These are phyloP conservation scores for Pseudococcus jackbeardsleyi DNA, from an alignment of 2,888 invertebrate genomes.

Conservation along the genomic window DNA sequence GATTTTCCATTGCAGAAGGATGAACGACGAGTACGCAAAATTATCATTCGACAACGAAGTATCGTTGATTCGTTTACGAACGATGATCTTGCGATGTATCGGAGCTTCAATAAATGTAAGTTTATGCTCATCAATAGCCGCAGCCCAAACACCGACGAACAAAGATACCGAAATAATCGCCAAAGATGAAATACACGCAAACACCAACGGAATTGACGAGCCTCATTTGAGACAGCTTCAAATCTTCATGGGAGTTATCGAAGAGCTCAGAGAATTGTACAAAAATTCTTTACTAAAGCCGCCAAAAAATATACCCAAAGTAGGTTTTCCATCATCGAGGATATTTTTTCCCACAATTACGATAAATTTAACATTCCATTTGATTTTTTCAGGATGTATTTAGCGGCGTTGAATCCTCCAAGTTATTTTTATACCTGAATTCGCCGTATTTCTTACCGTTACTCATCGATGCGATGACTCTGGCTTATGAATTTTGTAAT, in stretches of 20 bases:
- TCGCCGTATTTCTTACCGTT: conserved; percentile 59
- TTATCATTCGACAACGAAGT: conserved; percentile 59
- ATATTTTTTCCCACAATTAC: neutral
- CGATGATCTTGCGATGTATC: conserved; percentile 59
- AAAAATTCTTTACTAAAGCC: conserved; percentile 1
- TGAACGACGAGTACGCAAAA: conserved; percentile 58
- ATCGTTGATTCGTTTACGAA: conserved; percentile 58
- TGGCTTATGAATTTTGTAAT: conserved; percentile 57
- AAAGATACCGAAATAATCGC: neutral
- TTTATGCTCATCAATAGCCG: conserved; percentile 6
- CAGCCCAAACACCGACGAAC: neutral
- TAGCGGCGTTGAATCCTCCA: conserved; percentile 51
- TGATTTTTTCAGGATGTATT: conserved; percentile 56
- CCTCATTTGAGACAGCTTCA: conserved; percentile 21
- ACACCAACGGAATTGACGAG: conserved; percentile 46
- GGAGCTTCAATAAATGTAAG: conserved; percentile 60
- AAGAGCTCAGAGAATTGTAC: conserved; percentile 43
- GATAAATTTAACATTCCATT: neutral
- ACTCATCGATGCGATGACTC: conserved; percentile 57
- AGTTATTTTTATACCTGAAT: conserved; percentile 55
- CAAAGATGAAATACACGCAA: neutral
- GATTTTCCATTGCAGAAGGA: neutral
- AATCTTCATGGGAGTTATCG: conserved; percentile 49
- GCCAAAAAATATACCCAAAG: conserved; percentile 51
- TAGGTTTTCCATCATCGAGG: neutral